Evolutionary conservation across 2,888 invertebrate species (phyloP).

Genomic region (Drosophila anomalata): DNA sequence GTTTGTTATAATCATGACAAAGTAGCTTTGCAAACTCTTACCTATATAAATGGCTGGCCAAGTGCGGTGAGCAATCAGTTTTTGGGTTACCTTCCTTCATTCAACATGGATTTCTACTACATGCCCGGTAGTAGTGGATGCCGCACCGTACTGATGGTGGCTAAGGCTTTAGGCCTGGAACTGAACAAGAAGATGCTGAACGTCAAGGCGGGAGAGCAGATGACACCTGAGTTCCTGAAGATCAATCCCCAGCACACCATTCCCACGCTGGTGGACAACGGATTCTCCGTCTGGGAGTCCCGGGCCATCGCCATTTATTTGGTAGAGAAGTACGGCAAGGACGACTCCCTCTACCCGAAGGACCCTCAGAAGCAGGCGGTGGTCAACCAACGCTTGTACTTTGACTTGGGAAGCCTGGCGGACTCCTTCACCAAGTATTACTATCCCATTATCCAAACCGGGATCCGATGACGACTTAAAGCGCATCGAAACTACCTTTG

Average conservation of each 20-base stretch:
- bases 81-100: constrained; percentile 2
- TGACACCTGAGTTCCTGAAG: constrained; percentile 88
- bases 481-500: constrained; percentile 88
- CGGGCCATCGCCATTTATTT: constrained; percentile 92
- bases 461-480: constrained; percentile 87
- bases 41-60: constrained; percentile 12
- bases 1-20: neutral
- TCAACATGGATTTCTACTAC: constrained; percentile 81
- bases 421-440: constrained; percentile 88
- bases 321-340: constrained; percentile 91
- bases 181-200: constrained; percentile 87
- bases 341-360: constrained; percentile 89
- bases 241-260: constrained; percentile 93
- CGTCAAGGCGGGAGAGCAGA: constrained; percentile 86
- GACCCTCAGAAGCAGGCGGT: constrained; percentile 89
- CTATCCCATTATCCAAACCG: constrained; percentile 86
- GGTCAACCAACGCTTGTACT: constrained; percentile 91
- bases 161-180: constrained; percentile 87
- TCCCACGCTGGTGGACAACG: constrained; percentile 92
- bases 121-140: constrained; percentile 87
- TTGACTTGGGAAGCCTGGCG: constrained; percentile 89
- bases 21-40: neutral
- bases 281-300: constrained; percentile 91
- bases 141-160: constrained; percentile 86
- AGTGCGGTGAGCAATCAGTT: constrained; percentile 1